Evolutionary conservation across 1,140 invertebrate species (phyloP).

Genomic region (Pantala flavescens): DNA sequence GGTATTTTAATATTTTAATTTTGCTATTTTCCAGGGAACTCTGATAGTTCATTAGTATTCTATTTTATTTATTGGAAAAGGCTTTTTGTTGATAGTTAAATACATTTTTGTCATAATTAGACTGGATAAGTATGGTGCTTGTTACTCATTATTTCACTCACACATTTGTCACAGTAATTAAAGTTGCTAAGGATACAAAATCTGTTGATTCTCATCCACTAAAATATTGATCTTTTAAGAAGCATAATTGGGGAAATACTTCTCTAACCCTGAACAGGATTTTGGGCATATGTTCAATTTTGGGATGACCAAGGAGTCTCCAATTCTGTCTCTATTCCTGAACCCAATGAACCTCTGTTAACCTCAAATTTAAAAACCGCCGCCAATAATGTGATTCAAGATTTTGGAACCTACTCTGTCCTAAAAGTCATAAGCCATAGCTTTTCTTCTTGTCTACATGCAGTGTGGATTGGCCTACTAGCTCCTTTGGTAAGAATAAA

Average conservation of each 20-base stretch:
- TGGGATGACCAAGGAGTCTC: constrained; percentile 3
- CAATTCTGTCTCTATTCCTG: constrained; percentile 6
- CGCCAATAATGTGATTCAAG: neutral
- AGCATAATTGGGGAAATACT: neutral
- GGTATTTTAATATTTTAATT: too few species aligned
- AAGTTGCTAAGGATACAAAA: too few species aligned
- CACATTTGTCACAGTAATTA: too few species aligned
- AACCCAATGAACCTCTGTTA: constrained; percentile 9
- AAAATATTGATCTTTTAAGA: neutral
- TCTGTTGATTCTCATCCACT: neutral
- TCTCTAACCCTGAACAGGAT: constrained; percentile 1
- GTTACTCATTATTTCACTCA: too few species aligned
- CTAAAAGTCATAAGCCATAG: neutral
- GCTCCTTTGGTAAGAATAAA: neutral
- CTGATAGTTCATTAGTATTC: too few species aligned
- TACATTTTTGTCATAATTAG: too few species aligned
- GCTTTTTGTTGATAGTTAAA: too few species aligned
- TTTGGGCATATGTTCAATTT: neutral
- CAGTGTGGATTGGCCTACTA: neutral
- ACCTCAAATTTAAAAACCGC: neutral
- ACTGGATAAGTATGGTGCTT: too few species aligned
- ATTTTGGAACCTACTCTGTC: neutral
- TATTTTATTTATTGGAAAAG: too few species aligned
- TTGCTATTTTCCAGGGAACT: too few species aligned
- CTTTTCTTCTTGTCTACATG: neutral